Evolutionary conservation across 1,140 invertebrate species (phyloP).

Genomic region (Pseudoatta argentina): DNA sequence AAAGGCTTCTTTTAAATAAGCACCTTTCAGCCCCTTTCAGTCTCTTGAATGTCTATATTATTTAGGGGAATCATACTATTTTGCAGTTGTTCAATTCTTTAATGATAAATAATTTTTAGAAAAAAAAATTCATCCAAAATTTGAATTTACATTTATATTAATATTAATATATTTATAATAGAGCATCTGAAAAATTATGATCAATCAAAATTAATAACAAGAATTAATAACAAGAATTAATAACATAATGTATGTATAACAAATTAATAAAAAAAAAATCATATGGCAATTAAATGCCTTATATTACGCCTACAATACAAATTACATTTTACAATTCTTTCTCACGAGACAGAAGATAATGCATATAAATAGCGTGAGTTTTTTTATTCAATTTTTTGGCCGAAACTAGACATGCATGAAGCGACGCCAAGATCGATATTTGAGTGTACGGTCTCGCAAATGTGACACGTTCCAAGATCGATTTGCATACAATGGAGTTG

Average conservation of each 20-base stretch:
- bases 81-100: not conserved
- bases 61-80: not conserved
- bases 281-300: not conserved
- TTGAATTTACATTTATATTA: not conserved
- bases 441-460: constrained; percentile 37
- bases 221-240: constrained; percentile 13
- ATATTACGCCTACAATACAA: not conserved
- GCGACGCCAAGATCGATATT: constrained; percentile 49
- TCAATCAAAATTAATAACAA: not conserved
- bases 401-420: not conserved
- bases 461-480: constrained; percentile 44
- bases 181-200: no score
- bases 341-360: not conserved
- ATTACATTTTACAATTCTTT: not conserved
- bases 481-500: constrained; percentile 55
- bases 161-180: not conserved
- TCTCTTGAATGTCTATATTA: not conserved
- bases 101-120: not conserved
- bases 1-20: not conserved
- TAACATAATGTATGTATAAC: not conserved
- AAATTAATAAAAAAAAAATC: not conserved
- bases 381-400: not conserved
- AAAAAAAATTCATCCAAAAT: not conserved
- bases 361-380: not conserved
- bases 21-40: not conserved